A percentile compares a stretch with the other conserved stretches of the same genome.
These are phyloP conservation scores for Dichetophora obliterata DNA, from an alignment of 2,888 invertebrate genomes.

Conservation along the genomic window DNA sequence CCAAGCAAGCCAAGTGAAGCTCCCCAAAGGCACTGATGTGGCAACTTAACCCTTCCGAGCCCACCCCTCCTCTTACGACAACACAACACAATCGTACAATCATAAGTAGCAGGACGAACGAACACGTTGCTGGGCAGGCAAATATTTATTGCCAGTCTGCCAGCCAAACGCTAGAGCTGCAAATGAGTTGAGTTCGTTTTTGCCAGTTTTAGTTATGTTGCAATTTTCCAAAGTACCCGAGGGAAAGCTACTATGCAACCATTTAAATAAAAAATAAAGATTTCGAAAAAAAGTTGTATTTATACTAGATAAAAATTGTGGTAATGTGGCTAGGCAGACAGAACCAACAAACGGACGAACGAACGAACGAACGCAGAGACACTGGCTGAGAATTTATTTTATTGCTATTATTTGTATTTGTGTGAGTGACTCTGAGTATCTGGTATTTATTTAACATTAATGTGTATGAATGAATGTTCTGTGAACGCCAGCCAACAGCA, in stretches of 20 bases:
- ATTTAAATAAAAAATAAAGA: background rate
- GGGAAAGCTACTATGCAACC: background rate
- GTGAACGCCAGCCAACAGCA: background rate
- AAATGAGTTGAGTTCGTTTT: slow-evolving; percentile 24
- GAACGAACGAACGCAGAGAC: background rate
- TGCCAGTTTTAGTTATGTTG: slow-evolving; percentile 20
- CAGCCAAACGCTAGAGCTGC: slow-evolving; percentile 24
- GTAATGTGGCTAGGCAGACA: slow-evolving; percentile 19
- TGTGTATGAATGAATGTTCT: background rate
- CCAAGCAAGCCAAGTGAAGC: background rate
- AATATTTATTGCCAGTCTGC: slow-evolving; percentile 32
- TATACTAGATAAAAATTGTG: background rate
- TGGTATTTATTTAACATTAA: slow-evolving; percentile 29
- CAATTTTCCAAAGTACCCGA: slow-evolving; percentile 28
- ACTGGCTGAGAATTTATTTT: slow-evolving; percentile 7
- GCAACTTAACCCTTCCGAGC: background rate
- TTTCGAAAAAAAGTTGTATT: background rate
- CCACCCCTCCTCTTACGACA: background rate
- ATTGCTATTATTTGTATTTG: slow-evolving; percentile 9
- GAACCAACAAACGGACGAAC: background rate
- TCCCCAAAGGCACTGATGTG: background rate
- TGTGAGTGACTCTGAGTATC: slow-evolving; percentile 20
- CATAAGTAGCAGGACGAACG: background rate
- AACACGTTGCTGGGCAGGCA: slow-evolving; percentile 25
- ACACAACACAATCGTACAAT: too few species aligned